Percentiles rank a stretch among this genome's conserved stretches.
These are phyloP conservation scores for Acomys russatus DNA, from an alignment of 2,797 vertebrate species.

Conservation along the genomic window DNA sequence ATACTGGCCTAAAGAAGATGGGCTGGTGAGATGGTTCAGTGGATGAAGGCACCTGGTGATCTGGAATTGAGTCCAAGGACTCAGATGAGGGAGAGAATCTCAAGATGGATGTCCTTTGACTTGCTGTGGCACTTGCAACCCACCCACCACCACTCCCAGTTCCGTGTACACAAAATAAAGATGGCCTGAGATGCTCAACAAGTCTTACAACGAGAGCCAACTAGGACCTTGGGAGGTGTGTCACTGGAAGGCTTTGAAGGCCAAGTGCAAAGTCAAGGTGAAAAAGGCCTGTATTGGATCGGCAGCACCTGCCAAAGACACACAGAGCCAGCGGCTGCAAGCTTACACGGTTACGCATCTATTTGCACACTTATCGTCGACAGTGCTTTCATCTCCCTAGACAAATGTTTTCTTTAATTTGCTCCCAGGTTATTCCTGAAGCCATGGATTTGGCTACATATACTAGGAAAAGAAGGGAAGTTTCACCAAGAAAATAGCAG, in stretches of 20 bases:
- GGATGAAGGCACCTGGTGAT: not conserved
- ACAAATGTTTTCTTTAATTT: conserved; percentile 29
- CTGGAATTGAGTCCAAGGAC: not conserved
- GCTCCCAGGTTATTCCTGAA: conserved; percentile 4
- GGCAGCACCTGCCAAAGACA: conserved; percentile 17
- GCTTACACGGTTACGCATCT: not conserved
- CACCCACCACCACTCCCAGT: not conserved
- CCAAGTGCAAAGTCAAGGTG: not conserved
- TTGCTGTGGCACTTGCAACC: not conserved
- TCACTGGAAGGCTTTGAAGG: not conserved
- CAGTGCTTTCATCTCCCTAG: not conserved
- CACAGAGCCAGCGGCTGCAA: conserved; percentile 39
- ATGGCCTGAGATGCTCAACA: not conserved
- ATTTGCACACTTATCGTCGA: conserved; percentile 38
- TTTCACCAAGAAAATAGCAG: conserved; percentile 40
- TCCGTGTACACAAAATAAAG: not conserved
- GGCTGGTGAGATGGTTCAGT: not conserved
- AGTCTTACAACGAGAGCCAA: conserved; percentile 15
- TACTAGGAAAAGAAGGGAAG: not conserved
- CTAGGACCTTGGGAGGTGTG: not conserved
- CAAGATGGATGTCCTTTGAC: not conserved
- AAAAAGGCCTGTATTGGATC: not conserved
- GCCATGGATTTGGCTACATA: not conserved
- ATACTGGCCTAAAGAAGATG: conserved; percentile 44
- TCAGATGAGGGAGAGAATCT: not conserved